Conservation (phyloP, 1,140 invertebrate genomes). For the Eumaeus atala region DNA sequence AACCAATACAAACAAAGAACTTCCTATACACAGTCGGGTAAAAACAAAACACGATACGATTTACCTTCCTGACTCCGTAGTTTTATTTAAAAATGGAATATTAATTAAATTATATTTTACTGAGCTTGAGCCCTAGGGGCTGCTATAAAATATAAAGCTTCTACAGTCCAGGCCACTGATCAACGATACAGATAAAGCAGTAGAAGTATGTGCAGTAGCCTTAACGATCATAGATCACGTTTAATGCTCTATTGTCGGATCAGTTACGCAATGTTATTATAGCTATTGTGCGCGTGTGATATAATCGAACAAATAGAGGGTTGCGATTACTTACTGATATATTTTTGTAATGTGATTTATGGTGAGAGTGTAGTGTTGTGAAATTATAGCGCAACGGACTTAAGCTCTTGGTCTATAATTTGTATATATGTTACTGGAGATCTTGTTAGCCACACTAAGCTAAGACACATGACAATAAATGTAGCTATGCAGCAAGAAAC, state of each 20-base stretch:
- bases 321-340: constrained; percentile 18
- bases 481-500: too few species aligned
- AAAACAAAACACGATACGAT: too few species aligned
- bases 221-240: constrained; percentile 13
- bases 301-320: constrained; percentile 26
- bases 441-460: too few species aligned
- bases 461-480: too few species aligned
- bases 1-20: constrained; percentile 4
- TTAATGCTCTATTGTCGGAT: constrained; percentile 17
- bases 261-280: constrained; percentile 27
- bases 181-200: too few species aligned
- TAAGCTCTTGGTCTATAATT: constrained; percentile 1
- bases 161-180: too few species aligned
- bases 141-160: too few species aligned
- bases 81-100: too few species aligned
- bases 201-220: constrained; percentile 1
- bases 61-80: too few species aligned
- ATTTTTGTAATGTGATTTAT: constrained; percentile 24
- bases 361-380: constrained; percentile 14
- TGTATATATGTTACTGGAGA: not conserved
- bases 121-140: too few species aligned
- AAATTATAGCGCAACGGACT: constrained; percentile 8
- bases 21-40: too few species aligned
- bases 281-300: constrained; percentile 29
- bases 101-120: too few species aligned